A percentile compares a stretch with the other conserved stretches of the same genome.
These are phyloP conservation scores for Dromius quadrimaculatus DNA, from an alignment of 2,888 invertebrate genomes.

Conservation along the genomic window DNA sequence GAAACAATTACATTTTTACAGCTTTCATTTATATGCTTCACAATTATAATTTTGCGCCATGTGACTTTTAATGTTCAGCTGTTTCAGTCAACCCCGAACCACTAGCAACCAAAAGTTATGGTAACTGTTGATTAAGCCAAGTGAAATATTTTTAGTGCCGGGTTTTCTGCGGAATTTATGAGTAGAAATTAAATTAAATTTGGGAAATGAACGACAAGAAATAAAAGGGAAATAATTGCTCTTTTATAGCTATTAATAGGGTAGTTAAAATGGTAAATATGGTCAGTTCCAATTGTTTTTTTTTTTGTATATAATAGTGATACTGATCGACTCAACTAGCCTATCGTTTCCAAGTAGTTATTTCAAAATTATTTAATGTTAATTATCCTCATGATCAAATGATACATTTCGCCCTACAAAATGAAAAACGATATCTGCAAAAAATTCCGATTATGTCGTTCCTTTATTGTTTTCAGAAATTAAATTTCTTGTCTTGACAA, in stretches of 20 bases:
- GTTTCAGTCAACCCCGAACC: background rate
- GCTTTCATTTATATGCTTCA: constrained; percentile 39
- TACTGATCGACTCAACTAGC: too few species aligned
- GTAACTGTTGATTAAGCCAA: constrained; percentile 45
- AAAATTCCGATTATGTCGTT: too few species aligned
- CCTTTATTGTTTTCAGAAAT: background rate
- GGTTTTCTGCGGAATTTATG: constrained; percentile 28
- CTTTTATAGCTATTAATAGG: too few species aligned
- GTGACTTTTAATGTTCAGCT: constrained; percentile 8
- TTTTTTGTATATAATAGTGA: too few species aligned
- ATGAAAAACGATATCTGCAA: too few species aligned
- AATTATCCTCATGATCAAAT: too few species aligned
- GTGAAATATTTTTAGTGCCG: constrained; percentile 31
- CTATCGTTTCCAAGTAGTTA: too few species aligned
- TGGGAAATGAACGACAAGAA: constrained; percentile 10
- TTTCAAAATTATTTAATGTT: too few species aligned
- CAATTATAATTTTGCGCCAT: constrained; percentile 37
- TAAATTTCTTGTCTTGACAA: constrained; percentile 11
- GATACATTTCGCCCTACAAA: too few species aligned
- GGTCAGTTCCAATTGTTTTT: too few species aligned
- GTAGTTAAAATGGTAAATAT: too few species aligned
- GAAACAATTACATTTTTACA: constrained; percentile 46
- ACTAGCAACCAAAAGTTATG: too few species aligned
- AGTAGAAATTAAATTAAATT: constrained; percentile 34
- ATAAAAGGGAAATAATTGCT: background rate